Base-by-base conservation (phyloP, 2,888 invertebrate genomes). In the Acleris sparsana region DNA sequence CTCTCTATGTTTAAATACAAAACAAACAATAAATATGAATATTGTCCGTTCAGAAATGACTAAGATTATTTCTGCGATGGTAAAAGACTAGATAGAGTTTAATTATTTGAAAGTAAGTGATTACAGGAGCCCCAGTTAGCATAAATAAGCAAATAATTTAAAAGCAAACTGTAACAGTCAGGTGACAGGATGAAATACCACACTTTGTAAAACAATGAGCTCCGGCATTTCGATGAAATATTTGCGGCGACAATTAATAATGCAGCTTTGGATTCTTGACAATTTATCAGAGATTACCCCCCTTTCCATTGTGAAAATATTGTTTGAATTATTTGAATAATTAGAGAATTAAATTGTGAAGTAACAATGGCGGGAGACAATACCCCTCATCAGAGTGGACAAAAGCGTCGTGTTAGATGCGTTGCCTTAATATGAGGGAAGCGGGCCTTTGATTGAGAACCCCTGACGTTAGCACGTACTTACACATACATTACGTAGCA, bases 201-300 rank as follows among this genome's bases (percentile, higher is more conserved):
- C 87, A 80, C 91, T 92, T 88, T 83, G 86, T 88, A 86, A 92
- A 92, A 92, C 92, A 92, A 92, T 92, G 91, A 92, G 80, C 83
- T 80, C 79, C 82, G 84, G 91, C 90, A 92, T 91, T 90, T 77
- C 88, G 76, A 89, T 91, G 92, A 92, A 91, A 91, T 92, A 92
- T 92, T 84, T 88, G 90, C 84, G 91, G 92, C 87, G 85, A 89
- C 92, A 89, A 92, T 92, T 92, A 89, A 92, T 90, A 90, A 88
- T 89, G 88, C 87, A 89, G 85, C 88, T 77, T 85, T 87, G 92
- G 90, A 92, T 92, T 87, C 87, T 92, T 92, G 92, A 92, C 92
- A 92, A 92, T 92, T 92, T 92, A 92, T 92, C 92, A 92, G 92
- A 91, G 90, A 92, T 92, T 92, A 90, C 92, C 88, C 84, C 89